phyloP scores from a whole-genome alignment of 2,113 vertebrate species.

The Malurus cyaneus region DNA sequence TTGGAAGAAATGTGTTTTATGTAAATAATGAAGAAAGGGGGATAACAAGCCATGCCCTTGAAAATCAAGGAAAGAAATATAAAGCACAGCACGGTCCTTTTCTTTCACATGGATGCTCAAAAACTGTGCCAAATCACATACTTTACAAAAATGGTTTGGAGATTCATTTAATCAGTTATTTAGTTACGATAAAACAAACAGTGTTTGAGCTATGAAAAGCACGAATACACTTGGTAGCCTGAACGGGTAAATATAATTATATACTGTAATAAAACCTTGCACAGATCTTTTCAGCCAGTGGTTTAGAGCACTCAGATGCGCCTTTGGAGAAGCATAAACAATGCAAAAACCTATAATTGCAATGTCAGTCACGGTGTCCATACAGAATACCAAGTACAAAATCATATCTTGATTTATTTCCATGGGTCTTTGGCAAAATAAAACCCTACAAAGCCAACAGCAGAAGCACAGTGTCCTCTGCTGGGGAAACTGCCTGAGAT shows the following conservation, averaged over 20 bases:
- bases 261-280: constrained; percentile 58
- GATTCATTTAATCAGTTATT: constrained; percentile 60
- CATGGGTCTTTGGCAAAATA: not conserved
- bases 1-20: not conserved
- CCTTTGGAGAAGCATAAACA: constrained; percentile 73
- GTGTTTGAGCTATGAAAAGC: constrained; percentile 8
- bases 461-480: constrained; percentile 71
- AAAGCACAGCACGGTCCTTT: not conserved
- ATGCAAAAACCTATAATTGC: constrained; percentile 79
- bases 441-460: not conserved
- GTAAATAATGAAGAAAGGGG: not conserved
- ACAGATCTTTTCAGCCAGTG: constrained; percentile 36
- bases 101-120: not conserved
- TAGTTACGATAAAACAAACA: constrained; percentile 60
- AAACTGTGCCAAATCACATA: constrained; percentile 7
- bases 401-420: constrained; percentile 68
- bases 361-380: constrained; percentile 74
- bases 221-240: constrained; percentile 18
- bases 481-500: constrained; percentile 6
- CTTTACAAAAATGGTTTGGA: constrained; percentile 24
- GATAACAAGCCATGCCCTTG: not conserved
- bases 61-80: not conserved
- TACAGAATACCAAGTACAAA: constrained; percentile 72
- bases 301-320: constrained; percentile 56
- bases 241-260: constrained; percentile 63